Evolutionary conservation across 2,888 invertebrate species (phyloP).

Genomic region (Dicyrtoma fusca): DNA sequence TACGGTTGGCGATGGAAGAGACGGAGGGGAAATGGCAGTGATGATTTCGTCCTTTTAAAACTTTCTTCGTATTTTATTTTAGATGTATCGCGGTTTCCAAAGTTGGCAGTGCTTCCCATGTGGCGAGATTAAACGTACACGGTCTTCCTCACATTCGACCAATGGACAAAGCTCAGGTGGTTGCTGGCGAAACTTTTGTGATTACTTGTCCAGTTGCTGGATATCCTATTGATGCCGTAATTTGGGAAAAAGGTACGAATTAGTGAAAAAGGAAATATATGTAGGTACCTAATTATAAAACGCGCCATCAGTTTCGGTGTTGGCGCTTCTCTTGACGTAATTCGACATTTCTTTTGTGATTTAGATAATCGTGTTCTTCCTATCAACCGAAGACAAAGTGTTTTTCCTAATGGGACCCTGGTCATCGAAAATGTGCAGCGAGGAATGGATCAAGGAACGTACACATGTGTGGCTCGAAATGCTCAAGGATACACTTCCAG

Average conservation of each 20-base stretch:
- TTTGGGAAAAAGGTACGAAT: conserved; percentile 84
- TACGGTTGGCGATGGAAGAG: background rate
- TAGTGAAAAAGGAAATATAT: too few species aligned
- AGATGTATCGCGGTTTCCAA: conserved; percentile 74
- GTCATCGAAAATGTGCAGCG: conserved; percentile 93
- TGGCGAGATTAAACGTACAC: conserved; percentile 84
- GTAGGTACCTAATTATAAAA: too few species aligned
- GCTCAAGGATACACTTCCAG: conserved; percentile 86
- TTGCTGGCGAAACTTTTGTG: conserved; percentile 85
- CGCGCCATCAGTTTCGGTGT: too few species aligned
- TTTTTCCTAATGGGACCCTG: conserved; percentile 89
- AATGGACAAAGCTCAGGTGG: conserved; percentile 91
- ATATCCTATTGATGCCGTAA: conserved; percentile 78
- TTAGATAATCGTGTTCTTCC: conserved; percentile 78
- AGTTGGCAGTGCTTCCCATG: conserved; percentile 84
- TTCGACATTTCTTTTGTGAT: too few species aligned
- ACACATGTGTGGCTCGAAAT: conserved; percentile 91
- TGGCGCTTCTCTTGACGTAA: too few species aligned
- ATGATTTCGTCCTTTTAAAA: background rate
- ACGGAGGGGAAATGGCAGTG: background rate
- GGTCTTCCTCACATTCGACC: conserved; percentile 86
- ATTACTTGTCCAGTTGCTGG: conserved; percentile 84
- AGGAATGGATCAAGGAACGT: conserved; percentile 88
- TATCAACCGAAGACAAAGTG: conserved; percentile 91
- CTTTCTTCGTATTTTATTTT: conserved; percentile 13